Conservation (phyloP, 1,140 invertebrate species). For the Zeugodacus cucurbitae region DNA sequence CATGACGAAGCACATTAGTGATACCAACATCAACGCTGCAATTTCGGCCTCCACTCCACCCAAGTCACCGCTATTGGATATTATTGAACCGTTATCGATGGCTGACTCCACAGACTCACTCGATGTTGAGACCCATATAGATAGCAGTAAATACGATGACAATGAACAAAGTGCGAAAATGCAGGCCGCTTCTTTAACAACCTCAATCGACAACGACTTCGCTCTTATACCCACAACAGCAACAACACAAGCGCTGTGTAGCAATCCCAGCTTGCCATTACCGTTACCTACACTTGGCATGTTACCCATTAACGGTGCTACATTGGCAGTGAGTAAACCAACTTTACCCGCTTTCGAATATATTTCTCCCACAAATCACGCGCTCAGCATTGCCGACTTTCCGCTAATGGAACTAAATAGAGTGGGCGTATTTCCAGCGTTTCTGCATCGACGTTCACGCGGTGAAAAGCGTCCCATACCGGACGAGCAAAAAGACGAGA, state of each 20-base stretch:
- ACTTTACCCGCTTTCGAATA: constrained; percentile 59
- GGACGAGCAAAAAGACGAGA: constrained; percentile 86
- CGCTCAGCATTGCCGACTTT: constrained; percentile 50
- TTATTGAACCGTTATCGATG: constrained; percentile 31
- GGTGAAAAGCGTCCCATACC: constrained; percentile 90
- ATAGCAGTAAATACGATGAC: background rate
- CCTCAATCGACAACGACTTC: background rate
- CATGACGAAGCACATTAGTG: background rate
- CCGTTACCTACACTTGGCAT: constrained; percentile 22
- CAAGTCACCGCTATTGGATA: constrained; percentile 43
- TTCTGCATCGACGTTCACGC: constrained; percentile 70
- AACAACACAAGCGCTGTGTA: background rate
- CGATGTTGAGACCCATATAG: background rate
- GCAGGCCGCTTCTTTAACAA: background rate
- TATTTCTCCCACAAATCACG: constrained; percentile 46
- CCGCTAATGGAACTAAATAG: constrained; percentile 61
- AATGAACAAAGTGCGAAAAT: background rate
- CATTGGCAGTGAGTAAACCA: background rate
- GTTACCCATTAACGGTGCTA: background rate
- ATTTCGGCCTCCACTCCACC: background rate
- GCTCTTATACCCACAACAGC: background rate
- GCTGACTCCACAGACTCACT: background rate
- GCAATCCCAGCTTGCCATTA: background rate
- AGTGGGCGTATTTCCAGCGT: constrained; percentile 57
- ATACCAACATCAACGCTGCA: background rate